These are phyloP conservation scores for Perognathus longimembris DNA, from an alignment of 2,113 vertebrate species.

Conservation along the genomic window DNA sequence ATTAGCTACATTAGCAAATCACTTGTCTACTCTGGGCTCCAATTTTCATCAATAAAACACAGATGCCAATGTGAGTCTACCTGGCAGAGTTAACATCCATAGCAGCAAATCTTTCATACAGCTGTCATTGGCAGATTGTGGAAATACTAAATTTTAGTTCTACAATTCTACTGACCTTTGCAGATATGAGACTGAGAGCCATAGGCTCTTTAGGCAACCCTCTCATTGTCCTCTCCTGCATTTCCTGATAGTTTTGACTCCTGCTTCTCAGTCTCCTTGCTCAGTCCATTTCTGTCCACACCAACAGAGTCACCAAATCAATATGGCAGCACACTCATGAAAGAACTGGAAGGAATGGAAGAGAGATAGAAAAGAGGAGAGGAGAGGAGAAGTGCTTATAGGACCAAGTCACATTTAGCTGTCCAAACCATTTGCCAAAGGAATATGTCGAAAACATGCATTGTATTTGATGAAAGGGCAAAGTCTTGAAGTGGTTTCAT, in stretches of 20 bases:
- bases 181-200: conserved; percentile 50
- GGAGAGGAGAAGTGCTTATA: not conserved
- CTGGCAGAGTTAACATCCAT: conserved; percentile 38
- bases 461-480: conserved; percentile 73
- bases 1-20: conserved; percentile 39
- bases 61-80: conserved; percentile 22
- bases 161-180: conserved; percentile 44
- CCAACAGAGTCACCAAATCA: not conserved
- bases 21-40: conserved; percentile 39
- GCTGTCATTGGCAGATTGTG: conserved; percentile 55
- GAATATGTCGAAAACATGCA: conserved; percentile 77
- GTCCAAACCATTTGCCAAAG: conserved; percentile 63
- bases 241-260: not conserved
- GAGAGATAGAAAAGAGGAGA: too few species aligned
- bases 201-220: not conserved
- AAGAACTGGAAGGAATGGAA: too few species aligned
- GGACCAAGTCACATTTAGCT: conserved; percentile 59
- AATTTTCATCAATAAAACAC: conserved; percentile 63
- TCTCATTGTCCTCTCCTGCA: not conserved
- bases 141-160: conserved; percentile 54
- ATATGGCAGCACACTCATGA: not conserved
- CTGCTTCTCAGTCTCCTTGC: not conserved
- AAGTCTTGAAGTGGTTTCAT: conserved; percentile 78
- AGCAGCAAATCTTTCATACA: conserved; percentile 34
- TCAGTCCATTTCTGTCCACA: not conserved